phyloP scores from a whole-genome alignment of 1,140 invertebrate species.

The Zaprionus capensis region DNA sequence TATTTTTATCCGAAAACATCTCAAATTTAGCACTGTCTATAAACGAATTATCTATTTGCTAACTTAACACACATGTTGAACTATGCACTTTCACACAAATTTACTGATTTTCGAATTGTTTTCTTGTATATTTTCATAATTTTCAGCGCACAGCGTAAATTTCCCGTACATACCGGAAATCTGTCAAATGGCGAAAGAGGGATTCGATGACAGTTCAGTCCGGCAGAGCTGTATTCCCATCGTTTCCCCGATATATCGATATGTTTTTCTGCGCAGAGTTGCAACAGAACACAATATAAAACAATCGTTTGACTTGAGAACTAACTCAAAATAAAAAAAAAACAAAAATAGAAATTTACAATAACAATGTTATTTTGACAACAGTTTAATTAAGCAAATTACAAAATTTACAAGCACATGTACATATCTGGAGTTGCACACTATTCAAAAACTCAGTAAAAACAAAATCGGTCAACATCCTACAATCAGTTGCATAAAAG shows the following conservation, averaged over 20 bases:
- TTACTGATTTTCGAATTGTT: conserved; percentile 27
- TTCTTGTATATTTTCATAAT: conserved; percentile 53
- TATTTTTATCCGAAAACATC: conserved; percentile 57
- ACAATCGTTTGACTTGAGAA: conserved; percentile 46
- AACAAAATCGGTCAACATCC: conserved; percentile 17
- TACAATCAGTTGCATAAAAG: conserved; percentile 62
- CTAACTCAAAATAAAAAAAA: conserved; percentile 58
- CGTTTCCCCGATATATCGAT: conserved; percentile 34
- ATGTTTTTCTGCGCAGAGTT: conserved; percentile 27
- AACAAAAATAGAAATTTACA: conserved; percentile 37
- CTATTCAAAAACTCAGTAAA: conserved; percentile 34
- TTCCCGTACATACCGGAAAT: conserved; percentile 84
- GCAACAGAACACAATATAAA: conserved; percentile 19
- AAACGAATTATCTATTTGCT: conserved; percentile 20
- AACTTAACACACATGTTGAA: conserved; percentile 35
- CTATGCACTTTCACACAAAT: conserved; percentile 35
- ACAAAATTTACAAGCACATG: conserved; percentile 63
- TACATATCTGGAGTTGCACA: conserved; percentile 22
- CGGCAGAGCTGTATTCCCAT: conserved; percentile 23
- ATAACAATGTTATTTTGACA: conserved; percentile 62
- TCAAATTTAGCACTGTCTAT: conserved; percentile 3
- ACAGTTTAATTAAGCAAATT: conserved; percentile 30
- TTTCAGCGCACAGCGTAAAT: conserved; percentile 54
- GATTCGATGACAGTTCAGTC: conserved; percentile 56
- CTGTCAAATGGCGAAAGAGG: conserved; percentile 83